These are phyloP conservation scores for Poeciliopsis turrubarensis DNA, from an alignment of 2,113 vertebrate species.

Conservation along the genomic window DNA sequence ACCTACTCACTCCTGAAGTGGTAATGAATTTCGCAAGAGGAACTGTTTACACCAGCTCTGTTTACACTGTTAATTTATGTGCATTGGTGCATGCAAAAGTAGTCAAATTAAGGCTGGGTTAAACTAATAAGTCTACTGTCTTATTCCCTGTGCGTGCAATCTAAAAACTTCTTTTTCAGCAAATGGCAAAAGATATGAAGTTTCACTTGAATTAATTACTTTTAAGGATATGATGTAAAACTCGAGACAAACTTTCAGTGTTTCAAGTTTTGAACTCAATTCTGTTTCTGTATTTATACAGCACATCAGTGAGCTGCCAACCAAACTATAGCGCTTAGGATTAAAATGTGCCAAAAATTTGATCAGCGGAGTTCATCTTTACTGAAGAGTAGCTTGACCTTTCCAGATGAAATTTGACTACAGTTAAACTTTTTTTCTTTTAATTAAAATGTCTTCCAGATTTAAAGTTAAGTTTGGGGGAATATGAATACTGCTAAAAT, in stretches of 20 bases:
- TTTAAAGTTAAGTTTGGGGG: not conserved
- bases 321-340: too few relatives aligned
- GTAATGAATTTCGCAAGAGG: constrained; percentile 71
- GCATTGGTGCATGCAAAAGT: constrained; percentile 64
- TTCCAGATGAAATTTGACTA: too few relatives aligned
- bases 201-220: not conserved
- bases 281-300: too few relatives aligned
- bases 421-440: too few relatives aligned
- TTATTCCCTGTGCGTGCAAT: constrained; percentile 24
- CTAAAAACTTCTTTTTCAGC: constrained; percentile 4
- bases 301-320: too few relatives aligned
- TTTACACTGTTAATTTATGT: constrained; percentile 74
- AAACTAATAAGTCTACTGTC: constrained; percentile 52
- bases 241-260: not conserved
- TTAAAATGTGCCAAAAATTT: too few relatives aligned
- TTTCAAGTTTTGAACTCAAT: not conserved
- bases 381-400: too few relatives aligned
- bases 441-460: not conserved
- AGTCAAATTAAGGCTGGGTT: constrained; percentile 48
- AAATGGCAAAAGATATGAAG: not conserved
- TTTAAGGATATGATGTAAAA: constrained; percentile 2
- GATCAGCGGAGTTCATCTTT: too few relatives aligned
- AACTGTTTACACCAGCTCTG: constrained; percentile 65
- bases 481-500: not conserved
- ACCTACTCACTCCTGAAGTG: constrained; percentile 61